phyloP scores from a whole-genome alignment of 2,888 invertebrate genomes.

The Hoplodrina blanda region DNA sequence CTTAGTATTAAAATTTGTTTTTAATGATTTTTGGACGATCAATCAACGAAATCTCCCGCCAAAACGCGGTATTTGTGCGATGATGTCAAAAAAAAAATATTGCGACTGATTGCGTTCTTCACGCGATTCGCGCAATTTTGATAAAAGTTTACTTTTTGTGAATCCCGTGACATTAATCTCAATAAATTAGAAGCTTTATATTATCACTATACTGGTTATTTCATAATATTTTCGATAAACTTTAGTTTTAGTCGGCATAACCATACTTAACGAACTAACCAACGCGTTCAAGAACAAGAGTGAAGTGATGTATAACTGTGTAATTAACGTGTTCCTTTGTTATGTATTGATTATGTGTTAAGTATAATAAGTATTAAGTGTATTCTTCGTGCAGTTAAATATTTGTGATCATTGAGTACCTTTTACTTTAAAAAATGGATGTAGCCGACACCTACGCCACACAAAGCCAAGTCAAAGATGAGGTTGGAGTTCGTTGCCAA shows the following conservation, averaged over 20 bases:
- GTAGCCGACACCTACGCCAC: conserved; percentile 94
- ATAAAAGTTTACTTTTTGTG: not conserved
- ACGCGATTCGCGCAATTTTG: conserved; percentile 41
- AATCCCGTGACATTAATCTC: not conserved
- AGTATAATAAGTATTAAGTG: conserved; percentile 5
- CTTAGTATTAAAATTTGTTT: no score
- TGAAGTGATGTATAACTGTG: conserved; percentile 8
- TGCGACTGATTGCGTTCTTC: not conserved
- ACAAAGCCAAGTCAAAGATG: conserved; percentile 95
- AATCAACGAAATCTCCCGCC: conserved; percentile 48
- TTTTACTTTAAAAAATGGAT: conserved; percentile 89
- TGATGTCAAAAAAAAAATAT: not conserved
- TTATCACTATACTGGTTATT: not conserved
- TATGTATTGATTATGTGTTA: conserved; percentile 16
- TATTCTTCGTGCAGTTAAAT: conserved; percentile 5
- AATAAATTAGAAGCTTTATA: not conserved
- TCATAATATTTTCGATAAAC: not conserved
- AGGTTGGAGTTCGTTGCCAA: conserved; percentile 97
- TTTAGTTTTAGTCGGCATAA: not conserved
- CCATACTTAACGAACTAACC: not conserved
- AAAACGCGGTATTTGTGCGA: conserved; percentile 27
- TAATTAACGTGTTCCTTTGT: conserved; percentile 21
- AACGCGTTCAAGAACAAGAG: conserved; percentile 17
- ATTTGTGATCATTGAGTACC: conserved; percentile 32
- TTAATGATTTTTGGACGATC: conserved; percentile 20